Base-by-base conservation (phyloP, 2,888 invertebrate genomes). In the Neuroscelio doddi region DNA sequence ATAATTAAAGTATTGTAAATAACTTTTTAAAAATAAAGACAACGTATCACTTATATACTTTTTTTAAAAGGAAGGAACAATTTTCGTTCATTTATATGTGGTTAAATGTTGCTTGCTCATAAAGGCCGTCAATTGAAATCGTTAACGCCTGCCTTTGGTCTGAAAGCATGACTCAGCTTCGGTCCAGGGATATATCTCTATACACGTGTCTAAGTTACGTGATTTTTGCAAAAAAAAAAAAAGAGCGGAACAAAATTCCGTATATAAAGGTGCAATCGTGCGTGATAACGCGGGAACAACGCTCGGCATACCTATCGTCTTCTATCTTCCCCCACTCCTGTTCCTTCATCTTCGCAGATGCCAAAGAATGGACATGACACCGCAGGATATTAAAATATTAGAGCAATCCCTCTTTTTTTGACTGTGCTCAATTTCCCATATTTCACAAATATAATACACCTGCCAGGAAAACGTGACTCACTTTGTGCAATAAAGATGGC, bases 371-470 rank as follows among this genome's bases (percentile, higher is more conserved):
- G 72, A 76, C 76, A 72, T 75, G 79, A 77, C 77, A 75, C 69
- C 71, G 73, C 76, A 76, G 76, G 77, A 75, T 76, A 78, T 76
- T 77, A 76, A 79, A 79, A 75, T 76, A 74, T 78, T 75, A 74
- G 56, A 62, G 62, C 67, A 45, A 58, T 61, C 68, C 61, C n/a
- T n/a, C n/a, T n/a, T 58, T 26, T 24, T 49, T 21, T 36, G 7
- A 9, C 9, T 50, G 42, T 47, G 36, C 46, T 51, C 56, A 36
- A 63, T 56, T 63, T 55, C 44, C 59, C 56, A 59, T 63, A 67
- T 55, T 62, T 62, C 56, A 58, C 45, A 61, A 52, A 57, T 62
- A 64, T 62, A 58, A 62, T 66, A 57, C 59, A 69, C 69, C 71
- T 70, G 68, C 66, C 72, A 38, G 10, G 34, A 42, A 42, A 52